Base-by-base conservation (phyloP, 2,888 invertebrate species). In the Ormyrus rosae region DNA sequence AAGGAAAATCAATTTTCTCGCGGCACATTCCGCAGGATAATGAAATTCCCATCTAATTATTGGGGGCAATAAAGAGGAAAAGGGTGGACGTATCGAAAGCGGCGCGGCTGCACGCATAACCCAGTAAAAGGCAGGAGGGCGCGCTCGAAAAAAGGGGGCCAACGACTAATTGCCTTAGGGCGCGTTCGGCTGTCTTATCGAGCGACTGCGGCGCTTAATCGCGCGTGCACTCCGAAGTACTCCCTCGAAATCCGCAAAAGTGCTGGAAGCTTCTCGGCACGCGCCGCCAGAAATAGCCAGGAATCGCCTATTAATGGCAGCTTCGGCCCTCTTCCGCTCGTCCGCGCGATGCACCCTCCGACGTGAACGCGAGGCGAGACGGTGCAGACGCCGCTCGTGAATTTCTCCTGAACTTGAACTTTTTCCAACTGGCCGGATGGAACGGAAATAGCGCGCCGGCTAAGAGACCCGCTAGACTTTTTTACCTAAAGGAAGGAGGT, bases 231-330 rank as follows among this genome's bases (percentile, higher is more conserved):
- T 45, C 10, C n/a, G 34, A 34, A 34, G 34, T 46, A 46, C 56
- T 63, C 72, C 61, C 73, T 46, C 5, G 67, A 78, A 72, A 78
- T 71, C 72, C 78, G 50, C 64, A 78, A 78, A 72, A 78, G 56
- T 55, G 61, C 69, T 63, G 50, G 69, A 74, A 74, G 69, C 55
- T 13, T 72, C 64, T 63, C 48, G 55, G 50, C 69, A 56, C 46
- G 51, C 70, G 51, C 50, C 19, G 46, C 9, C 79, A 74, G 58
- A 75, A 80, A 80, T 80, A 80, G 64, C 74, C 64, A 4, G 34
- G 74, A 74, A 74, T 70, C 64, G 74, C 56, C 74, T 64, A 69
- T 74, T 74, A 70, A 69, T 55, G 51, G 69, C 51, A 64, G 63
- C 19, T 19, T 48, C 58, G 11, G 34, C 51, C 48, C 68, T 53